phyloP scores from a whole-genome alignment of 2,888 invertebrate species.

The Aporophyla nigra region DNA sequence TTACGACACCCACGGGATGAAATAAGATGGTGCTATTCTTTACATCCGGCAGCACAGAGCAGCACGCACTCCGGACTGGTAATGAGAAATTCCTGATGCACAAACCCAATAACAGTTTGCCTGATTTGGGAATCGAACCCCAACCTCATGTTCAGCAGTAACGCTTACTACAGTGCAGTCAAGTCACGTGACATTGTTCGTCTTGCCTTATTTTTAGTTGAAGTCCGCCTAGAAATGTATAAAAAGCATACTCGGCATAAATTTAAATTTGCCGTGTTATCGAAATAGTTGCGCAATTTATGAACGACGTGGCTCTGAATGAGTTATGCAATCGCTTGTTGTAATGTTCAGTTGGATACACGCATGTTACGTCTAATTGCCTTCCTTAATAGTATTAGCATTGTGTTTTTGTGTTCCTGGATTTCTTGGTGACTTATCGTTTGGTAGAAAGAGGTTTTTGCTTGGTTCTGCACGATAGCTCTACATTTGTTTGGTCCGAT shows the following conservation, averaged over 20 bases:
- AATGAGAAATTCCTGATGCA: neutral
- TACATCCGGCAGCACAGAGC: too few species aligned
- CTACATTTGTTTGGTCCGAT: too few species aligned
- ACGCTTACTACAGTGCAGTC: neutral
- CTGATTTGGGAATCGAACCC: neutral
- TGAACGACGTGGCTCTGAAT: constrained; percentile 81
- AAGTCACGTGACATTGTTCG: constrained; percentile 80
- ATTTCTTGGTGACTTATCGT: constrained; percentile 40
- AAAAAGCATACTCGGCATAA: constrained; percentile 87
- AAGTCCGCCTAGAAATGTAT: constrained; percentile 83
- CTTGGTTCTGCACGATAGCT: neutral
- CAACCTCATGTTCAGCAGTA: neutral
- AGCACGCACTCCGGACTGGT: neutral
- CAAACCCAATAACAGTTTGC: neutral
- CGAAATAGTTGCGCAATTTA: constrained; percentile 88
- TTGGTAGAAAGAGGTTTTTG: neutral
- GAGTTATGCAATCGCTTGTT: constrained; percentile 78
- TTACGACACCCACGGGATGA: too few species aligned
- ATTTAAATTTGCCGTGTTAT: constrained; percentile 88
- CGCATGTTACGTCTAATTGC: constrained; percentile 80
- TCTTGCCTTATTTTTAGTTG: constrained; percentile 79
- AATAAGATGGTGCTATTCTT: too few species aligned
- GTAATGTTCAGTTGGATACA: constrained; percentile 75
- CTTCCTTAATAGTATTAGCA: constrained; percentile 71
- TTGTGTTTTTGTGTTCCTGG: constrained; percentile 41